Base-by-base conservation (phyloP, 2,888 invertebrate genomes). In the Scaptomyza polygonia region DNA sequence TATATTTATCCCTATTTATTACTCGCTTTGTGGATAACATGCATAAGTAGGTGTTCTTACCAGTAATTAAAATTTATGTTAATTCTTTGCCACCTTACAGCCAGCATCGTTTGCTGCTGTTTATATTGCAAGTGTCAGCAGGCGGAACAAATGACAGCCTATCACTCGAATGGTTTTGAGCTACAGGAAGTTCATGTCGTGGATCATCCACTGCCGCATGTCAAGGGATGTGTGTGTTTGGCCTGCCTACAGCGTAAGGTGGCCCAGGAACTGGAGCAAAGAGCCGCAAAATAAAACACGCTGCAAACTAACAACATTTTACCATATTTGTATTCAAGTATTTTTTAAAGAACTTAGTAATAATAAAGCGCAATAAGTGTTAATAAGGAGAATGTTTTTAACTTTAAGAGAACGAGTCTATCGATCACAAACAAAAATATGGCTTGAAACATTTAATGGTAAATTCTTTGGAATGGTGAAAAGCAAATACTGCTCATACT, bases 181-280 rank as follows among this genome's bases (percentile, higher is more conserved):
- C 54, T 80, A 11, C 86, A 83, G 57, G 73, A 83, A 11, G 64
- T 80, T 3, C 72, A 72, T 25, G 45, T 85, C 7, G 14, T 64
- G 42, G 43, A 66, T 11, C 77, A 70, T 49, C 57, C 77, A 3
- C 11, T 67, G 21, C 51, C 58, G 0, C 78, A 86, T 21, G 56
- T 61, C 14, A 67, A 59, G 9, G 77, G 59, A 9, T 80, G 80
- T 21, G 80, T 67, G 5, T 83, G 86, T 5, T 39, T 77, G 2
- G 58, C 49, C 49, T 80, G 84, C 6, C 54, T 80, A n/a, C 86
- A 86, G 40, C 83, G 70, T 2, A 70, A 76, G 43, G n/a, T 72
- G 9, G 29, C 63, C 16, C 51, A 49, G 27, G 77, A 86, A 12
- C 5, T 70, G 5, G 58, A 76, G 8, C 55, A 39, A 4, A 67